Percentiles rank a stretch among this genome's conserved stretches.
These are phyloP conservation scores for Latrodectus hesperus DNA, from an alignment of 2,888 invertebrate genomes.

Conservation along the genomic window DNA sequence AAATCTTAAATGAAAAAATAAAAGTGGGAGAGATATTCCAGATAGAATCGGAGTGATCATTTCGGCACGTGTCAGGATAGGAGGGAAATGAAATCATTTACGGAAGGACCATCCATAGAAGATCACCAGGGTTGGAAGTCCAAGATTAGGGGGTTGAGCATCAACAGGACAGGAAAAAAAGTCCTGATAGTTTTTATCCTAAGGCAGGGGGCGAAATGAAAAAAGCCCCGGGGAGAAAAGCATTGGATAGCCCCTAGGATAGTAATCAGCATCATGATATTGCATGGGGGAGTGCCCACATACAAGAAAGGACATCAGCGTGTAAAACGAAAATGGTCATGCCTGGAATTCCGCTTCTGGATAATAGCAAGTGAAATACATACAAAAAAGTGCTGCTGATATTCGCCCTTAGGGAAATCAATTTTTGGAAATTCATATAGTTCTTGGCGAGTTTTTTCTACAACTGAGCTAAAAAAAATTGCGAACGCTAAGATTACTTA, in stretches of 20 bases:
- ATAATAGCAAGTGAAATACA: neutral
- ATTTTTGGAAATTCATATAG: too few species aligned
- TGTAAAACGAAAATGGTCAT: slow-evolving; percentile 2
- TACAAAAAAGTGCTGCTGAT: too few species aligned
- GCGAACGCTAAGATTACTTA: too few species aligned
- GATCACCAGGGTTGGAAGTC: slow-evolving; percentile 37
- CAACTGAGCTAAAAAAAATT: too few species aligned
- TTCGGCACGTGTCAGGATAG: slow-evolving; percentile 36
- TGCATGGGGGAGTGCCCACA: neutral
- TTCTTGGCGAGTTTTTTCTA: too few species aligned
- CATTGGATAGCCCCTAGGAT: slow-evolving; percentile 21
- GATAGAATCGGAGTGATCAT: slow-evolving; percentile 41
- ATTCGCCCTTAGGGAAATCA: too few species aligned
- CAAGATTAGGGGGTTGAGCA: slow-evolving; percentile 34
- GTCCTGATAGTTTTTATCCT: slow-evolving; percentile 47
- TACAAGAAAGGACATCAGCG: neutral
- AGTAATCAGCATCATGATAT: slow-evolving; percentile 38
- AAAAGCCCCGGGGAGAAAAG: slow-evolving; percentile 45
- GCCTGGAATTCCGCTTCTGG: neutral
- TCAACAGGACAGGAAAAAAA: neutral
- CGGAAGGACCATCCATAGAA: slow-evolving; percentile 9
- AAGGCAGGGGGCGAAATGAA: slow-evolving; percentile 29
- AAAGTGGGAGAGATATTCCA: slow-evolving; percentile 4
- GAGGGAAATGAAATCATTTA: slow-evolving; percentile 44
- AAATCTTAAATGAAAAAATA: slow-evolving; percentile 6